Base-by-base conservation (phyloP, 1,140 invertebrate species). In the Anastrepha ludens region DNA sequence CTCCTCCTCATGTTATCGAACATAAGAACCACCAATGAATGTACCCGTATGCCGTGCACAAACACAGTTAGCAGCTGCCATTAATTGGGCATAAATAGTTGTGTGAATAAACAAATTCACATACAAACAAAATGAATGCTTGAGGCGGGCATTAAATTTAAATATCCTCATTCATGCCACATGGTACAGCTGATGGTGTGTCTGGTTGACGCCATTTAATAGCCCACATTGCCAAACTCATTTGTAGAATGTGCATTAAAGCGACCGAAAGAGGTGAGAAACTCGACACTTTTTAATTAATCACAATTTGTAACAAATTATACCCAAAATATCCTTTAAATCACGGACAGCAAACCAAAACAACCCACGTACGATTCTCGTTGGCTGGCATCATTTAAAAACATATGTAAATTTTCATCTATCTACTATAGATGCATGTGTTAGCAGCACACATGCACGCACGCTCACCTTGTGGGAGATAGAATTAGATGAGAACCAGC, bases 271-370 rank as follows among this genome's bases (percentile, higher is more conserved):
- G 55, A 58, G 74, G 47, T 81, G 74, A 2, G 5, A n/a, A 81
- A 81, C 74, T 55, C 74, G 74, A 81, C 74, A 86, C 85, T 62
- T 86, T 86, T 86, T 86, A 86, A 86, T 86, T 86, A 86, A 86
- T 86, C 59, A 86, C 85, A 86, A 86, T 86, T 86, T 86, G 85
- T 86, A 86, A 81, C 74, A 81, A 81, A 81, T 81, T 81, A 81
- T 17, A 62, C 85, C 41, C 55, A 47, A 62, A 60, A 41, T 39
- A 81, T 62, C 11, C 85, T 44, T 55, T 86, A 60, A 86, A 86
- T 86, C 85, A 62, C 85, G 20, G n/a, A 59, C 81, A 20, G 44
- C 47, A 78, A 50, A 47, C 15, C 7, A n/a, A 78, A 6, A 50
- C 70, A 55, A 8, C 44, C 6, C 17, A 81, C 47, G 1, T 13